Conservation (phyloP, 2,113 vertebrate species). For the Macaca nemestrina region DNA sequence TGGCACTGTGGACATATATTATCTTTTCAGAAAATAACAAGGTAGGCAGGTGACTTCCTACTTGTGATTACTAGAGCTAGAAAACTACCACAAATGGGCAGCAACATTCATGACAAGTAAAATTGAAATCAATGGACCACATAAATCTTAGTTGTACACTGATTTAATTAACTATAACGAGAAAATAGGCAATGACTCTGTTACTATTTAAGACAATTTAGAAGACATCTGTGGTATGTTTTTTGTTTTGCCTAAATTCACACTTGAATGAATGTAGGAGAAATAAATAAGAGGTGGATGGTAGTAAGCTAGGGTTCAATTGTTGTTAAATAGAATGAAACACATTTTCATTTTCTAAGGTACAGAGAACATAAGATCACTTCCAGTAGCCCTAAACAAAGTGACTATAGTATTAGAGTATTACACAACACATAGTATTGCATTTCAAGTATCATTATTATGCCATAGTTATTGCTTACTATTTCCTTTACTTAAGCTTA, state of each 20-base stretch:
- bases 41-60: slow-evolving; percentile 59
- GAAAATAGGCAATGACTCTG: slow-evolving; percentile 22
- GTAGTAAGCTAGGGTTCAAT: not conserved
- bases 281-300: not conserved
- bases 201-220: slow-evolving; percentile 28
- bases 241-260: not conserved
- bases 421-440: not conserved
- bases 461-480: not conserved
- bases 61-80: slow-evolving; percentile 54
- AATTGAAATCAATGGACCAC: slow-evolving; percentile 70
- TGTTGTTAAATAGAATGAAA: not conserved
- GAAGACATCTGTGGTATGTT: not conserved
- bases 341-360: not conserved
- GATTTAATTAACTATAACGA: slow-evolving; percentile 46
- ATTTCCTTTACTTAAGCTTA: slow-evolving; percentile 48
- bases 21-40: slow-evolving; percentile 68
- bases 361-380: not conserved
- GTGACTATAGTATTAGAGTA: fast-evolving
- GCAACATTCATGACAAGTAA: slow-evolving; percentile 68
- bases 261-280: not conserved
- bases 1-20: slow-evolving; percentile 59
- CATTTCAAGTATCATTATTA: not conserved
- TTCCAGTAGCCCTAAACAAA: not conserved
- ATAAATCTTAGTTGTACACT: not conserved
- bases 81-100: slow-evolving; percentile 54